Percentiles rank a stretch among this genome's conserved stretches.
phyloP scores from a whole-genome alignment of 2,113 vertebrate species.

The Sciurus niger region DNA sequence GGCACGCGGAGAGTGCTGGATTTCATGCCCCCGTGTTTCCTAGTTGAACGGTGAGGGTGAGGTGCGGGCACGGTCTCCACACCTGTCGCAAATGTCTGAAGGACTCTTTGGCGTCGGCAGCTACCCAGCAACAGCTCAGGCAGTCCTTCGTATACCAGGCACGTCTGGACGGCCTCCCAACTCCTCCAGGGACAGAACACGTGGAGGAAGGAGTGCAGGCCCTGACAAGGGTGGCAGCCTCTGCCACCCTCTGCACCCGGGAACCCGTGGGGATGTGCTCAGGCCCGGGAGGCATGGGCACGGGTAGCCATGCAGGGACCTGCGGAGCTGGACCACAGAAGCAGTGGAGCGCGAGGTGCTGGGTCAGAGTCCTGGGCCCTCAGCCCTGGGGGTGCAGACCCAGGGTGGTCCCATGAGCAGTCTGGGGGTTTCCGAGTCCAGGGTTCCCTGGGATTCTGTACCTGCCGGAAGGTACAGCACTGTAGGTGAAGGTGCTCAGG shows the following conservation, averaged over 20 bases:
- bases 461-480: too few species aligned
- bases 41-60: slow-evolving; percentile 26
- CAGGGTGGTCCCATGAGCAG: too few species aligned
- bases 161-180: accelerated
- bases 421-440: neutral
- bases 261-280: neutral
- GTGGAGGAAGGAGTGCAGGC: too few species aligned
- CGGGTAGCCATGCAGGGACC: too few species aligned
- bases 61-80: neutral
- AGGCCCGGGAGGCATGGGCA: too few species aligned
- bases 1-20: neutral
- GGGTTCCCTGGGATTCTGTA: too few species aligned
- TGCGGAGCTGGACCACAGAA: too few species aligned
- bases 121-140: neutral
- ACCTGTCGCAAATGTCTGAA: neutral
- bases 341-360: too few species aligned
- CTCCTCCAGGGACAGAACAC: neutral
- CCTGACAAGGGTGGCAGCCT: neutral
- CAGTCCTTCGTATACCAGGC: neutral
- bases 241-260: too few species aligned
- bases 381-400: neutral
- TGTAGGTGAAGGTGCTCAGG: too few species aligned
- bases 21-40: neutral
- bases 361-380: too few species aligned
- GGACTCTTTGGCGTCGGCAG: neutral